phyloP scores from a whole-genome alignment of 2,797 vertebrate species.

The Spinibarbus caldwelli region DNA sequence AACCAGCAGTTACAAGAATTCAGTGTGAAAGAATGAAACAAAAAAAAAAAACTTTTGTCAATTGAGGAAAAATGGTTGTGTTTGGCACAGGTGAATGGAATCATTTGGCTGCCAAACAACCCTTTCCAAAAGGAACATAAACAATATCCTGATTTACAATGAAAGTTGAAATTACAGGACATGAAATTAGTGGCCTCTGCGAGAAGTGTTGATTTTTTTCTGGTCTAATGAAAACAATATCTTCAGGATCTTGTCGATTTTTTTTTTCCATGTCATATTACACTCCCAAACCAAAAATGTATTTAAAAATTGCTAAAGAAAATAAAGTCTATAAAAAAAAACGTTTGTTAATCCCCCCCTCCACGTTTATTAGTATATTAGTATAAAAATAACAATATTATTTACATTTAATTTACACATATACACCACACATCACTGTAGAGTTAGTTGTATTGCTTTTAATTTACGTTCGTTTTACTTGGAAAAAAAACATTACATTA shows the following conservation, averaged over 20 bases:
- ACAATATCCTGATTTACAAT: slow-evolving; percentile 48
- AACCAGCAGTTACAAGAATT: slow-evolving; percentile 49
- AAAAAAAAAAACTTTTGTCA: slow-evolving; percentile 40
- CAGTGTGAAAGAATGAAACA: slow-evolving; percentile 28
- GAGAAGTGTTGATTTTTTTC: not conserved
- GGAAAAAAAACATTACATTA: not conserved
- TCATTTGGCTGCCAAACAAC: slow-evolving; percentile 56
- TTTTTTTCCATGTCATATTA: not conserved
- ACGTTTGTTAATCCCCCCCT: not conserved
- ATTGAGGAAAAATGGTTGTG: slow-evolving; percentile 23
- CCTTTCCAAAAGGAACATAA: slow-evolving; percentile 39
- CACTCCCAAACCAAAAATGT: no score
- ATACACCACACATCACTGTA: not conserved
- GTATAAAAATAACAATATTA: not conserved
- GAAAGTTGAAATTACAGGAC: slow-evolving; percentile 1
- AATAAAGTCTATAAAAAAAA: no score
- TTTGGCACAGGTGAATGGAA: slow-evolving; percentile 58
- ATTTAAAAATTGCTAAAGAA: no score
- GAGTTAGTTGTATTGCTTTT: not conserved
- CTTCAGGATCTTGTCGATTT: not conserved
- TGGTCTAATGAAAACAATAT: not conserved
- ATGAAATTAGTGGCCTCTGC: not conserved
- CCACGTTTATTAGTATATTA: not conserved
- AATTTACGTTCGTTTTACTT: not conserved
- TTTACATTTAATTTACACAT: no score